phyloP scores from a whole-genome alignment of 2,797 vertebrate species.

The Vultur gryphus region DNA sequence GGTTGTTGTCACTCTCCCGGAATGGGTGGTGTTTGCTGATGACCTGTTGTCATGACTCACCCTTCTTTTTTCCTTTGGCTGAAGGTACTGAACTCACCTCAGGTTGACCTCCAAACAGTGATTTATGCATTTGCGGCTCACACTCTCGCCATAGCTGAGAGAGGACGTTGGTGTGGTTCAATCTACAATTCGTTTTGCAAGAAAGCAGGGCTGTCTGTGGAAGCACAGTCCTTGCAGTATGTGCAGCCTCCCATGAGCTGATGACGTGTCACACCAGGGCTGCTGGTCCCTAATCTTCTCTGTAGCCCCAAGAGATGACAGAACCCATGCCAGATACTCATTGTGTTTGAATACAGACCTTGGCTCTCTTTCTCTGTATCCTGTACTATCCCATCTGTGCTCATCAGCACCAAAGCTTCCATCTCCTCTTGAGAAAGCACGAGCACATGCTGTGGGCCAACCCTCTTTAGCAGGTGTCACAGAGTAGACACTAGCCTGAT shows the following conservation, averaged over 20 bases:
- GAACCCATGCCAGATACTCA: neutral
- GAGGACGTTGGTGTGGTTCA: neutral
- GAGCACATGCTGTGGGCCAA: neutral
- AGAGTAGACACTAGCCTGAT: neutral
- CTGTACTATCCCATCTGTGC: neutral
- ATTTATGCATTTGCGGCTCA: neutral
- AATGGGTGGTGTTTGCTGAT: neutral
- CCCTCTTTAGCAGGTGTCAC: neutral
- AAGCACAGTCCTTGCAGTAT: neutral
- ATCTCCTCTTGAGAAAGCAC: neutral
- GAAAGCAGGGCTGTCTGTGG: neutral
- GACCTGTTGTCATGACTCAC: neutral
- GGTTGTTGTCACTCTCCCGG: neutral
- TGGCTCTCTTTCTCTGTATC: neutral
- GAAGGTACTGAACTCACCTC: neutral
- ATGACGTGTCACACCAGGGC: neutral
- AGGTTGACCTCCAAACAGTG: neutral
- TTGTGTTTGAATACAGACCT: fast-evolving
- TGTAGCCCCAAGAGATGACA: neutral
- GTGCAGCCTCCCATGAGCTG: neutral
- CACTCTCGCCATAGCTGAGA: neutral
- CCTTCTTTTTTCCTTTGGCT: neutral
- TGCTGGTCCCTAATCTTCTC: neutral
- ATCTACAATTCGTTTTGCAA: neutral
- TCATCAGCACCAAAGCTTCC: neutral